A percentile compares a stretch with the other conserved stretches of the same genome.
Evolutionary conservation across 2,888 invertebrate genomes (phyloP).

Genomic region (Drosophila testacea): DNA sequence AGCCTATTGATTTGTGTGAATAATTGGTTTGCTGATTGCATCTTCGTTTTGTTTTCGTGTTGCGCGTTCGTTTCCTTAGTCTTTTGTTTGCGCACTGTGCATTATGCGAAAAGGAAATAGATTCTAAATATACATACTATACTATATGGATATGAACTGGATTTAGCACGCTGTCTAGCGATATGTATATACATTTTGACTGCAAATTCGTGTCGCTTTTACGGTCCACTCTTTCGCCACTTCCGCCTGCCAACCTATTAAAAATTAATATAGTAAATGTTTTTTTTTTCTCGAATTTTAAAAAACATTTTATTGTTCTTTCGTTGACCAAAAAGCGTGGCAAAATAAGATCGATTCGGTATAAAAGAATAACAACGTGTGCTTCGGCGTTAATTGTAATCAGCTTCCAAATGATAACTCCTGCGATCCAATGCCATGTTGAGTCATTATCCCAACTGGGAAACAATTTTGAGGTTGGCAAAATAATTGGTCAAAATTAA

Average conservation of each 20-base stretch:
- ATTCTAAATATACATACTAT: slow-evolving; percentile 25
- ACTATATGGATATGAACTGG: slow-evolving; percentile 53
- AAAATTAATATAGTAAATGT: slow-evolving; percentile 30
- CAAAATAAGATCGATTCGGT: slow-evolving; percentile 5
- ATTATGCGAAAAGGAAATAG: slow-evolving; percentile 62
- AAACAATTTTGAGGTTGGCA: slow-evolving; percentile 1
- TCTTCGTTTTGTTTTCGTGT: slow-evolving; percentile 23
- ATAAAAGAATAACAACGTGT: not conserved
- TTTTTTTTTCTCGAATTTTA: slow-evolving; percentile 17
- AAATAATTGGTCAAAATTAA: slow-evolving; percentile 15
- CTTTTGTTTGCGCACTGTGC: slow-evolving; percentile 67
- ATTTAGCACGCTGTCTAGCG: slow-evolving; percentile 64
- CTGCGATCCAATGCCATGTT: slow-evolving; percentile 38
- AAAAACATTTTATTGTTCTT: slow-evolving; percentile 3
- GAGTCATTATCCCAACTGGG: slow-evolving; percentile 33
- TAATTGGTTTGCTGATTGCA: slow-evolving; percentile 15
- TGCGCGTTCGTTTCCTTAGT: slow-evolving; percentile 71
- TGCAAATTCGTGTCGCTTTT: slow-evolving; percentile 42
- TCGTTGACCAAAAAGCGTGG: slow-evolving; percentile 23
- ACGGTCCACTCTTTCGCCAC: slow-evolving; percentile 57
- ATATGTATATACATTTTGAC: slow-evolving; percentile 24
- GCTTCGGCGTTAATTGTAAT: slow-evolving; percentile 1
- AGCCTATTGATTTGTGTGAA: not conserved
- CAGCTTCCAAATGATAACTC: slow-evolving; percentile 11
- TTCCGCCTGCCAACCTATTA: slow-evolving; percentile 58